Percentiles rank a stretch among this genome's conserved stretches.
Conservation (phyloP, 2,888 invertebrate species). For the Dendrolimus pini region DNA sequence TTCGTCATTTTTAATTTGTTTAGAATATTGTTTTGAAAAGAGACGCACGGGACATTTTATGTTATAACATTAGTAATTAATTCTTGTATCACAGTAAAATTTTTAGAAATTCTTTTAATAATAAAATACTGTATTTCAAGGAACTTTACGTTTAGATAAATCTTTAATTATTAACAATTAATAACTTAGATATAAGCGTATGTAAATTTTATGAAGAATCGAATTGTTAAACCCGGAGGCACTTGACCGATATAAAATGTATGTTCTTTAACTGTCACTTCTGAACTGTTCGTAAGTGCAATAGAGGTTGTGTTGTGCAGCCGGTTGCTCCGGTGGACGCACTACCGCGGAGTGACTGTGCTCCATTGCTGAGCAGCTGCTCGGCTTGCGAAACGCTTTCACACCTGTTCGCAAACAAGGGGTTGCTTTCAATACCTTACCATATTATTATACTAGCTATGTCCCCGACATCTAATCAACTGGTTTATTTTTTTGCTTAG, state of each 20-base stretch:
- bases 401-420: background rate
- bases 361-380: background rate
- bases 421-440: background rate
- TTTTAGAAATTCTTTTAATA: too few relatives aligned
- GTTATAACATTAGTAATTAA: constrained; percentile 10
- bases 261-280: background rate
- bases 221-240: too few relatives aligned
- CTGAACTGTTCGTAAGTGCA: background rate
- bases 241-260: too few relatives aligned
- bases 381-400: background rate
- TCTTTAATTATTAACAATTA: too few relatives aligned
- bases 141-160: too few relatives aligned
- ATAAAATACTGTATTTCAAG: too few relatives aligned
- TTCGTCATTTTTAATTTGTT: constrained; percentile 64
- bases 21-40: constrained; percentile 53
- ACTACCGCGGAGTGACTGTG: background rate
- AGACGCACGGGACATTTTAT: constrained; percentile 58
- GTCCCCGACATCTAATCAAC: too few relatives aligned
- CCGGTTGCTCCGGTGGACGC: background rate
- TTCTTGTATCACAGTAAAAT: constrained; percentile 1
- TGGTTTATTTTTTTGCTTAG: too few relatives aligned
- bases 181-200: too few relatives aligned
- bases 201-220: too few relatives aligned
- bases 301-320: background rate
- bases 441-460: too few relatives aligned